phyloP scores from a whole-genome alignment of 1,140 invertebrate genomes.

The Orchesella cincta region DNA sequence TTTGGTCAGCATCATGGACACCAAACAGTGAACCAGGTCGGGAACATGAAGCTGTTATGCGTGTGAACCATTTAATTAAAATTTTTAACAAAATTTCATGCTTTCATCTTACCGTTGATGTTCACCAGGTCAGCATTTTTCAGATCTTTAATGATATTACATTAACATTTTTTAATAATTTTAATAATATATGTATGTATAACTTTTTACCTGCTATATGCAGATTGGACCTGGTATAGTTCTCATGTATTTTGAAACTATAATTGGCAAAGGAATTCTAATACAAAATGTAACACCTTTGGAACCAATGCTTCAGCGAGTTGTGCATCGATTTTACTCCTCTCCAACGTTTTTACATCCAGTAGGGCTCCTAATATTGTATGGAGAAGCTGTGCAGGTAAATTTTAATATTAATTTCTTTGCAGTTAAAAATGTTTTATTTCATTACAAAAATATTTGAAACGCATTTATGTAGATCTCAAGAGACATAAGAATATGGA shows the following conservation, averaged over 20 bases:
- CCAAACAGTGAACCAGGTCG: conserved; percentile 46
- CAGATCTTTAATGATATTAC: too few species aligned
- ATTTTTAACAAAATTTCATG: conserved; percentile 62
- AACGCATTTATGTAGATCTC: too few species aligned
- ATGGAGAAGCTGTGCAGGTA: conserved; percentile 75
- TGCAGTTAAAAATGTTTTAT: too few species aligned
- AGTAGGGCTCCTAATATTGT: conserved; percentile 68
- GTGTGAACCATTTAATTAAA: conserved; percentile 62
- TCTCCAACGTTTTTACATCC: conserved; percentile 62
- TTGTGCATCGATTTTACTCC: conserved; percentile 75
- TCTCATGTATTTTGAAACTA: conserved; percentile 46
- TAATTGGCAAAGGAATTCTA: conserved; percentile 68
- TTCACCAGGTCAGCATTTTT: too few species aligned
- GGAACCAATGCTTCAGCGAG: conserved; percentile 73
- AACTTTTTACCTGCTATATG: too few species aligned
- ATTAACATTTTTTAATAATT: too few species aligned
- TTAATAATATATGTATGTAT: too few species aligned
- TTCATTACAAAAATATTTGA: too few species aligned
- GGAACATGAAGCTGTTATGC: conserved; percentile 64
- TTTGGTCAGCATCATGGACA: conserved; percentile 54
- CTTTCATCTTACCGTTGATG: conserved; percentile 62
- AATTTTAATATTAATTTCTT: too few species aligned
- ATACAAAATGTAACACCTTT: conserved; percentile 79
- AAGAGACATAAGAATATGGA: conserved; percentile 85
- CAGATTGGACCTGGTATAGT: conserved; percentile 61